Evolutionary conservation across 2,888 invertebrate genomes (phyloP).

Genomic region (Megamerina dolium): DNA sequence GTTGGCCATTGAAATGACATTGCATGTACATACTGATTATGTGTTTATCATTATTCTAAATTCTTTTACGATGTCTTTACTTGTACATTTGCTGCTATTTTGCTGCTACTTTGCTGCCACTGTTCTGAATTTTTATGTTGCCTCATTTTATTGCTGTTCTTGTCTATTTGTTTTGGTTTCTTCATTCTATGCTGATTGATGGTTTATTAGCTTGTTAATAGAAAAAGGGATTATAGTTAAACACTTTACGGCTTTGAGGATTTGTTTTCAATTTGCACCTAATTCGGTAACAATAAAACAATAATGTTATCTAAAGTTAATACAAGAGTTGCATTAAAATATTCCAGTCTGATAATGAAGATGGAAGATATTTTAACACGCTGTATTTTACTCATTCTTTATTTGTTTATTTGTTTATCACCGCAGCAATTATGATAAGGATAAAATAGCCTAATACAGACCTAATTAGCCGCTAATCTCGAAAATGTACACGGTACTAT

Average conservation of each 20-base stretch:
- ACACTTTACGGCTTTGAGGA: slow-evolving; percentile 12
- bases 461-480: no score
- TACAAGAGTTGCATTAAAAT: no score
- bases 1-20: no score
- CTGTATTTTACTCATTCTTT: no score
- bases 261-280: slow-evolving; percentile 14
- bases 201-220: slow-evolving; percentile 17
- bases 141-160: slow-evolving; percentile 7
- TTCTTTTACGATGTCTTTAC: slow-evolving; percentile 44
- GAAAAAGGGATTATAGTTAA: slow-evolving; percentile 13
- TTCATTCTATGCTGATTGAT: slow-evolving; percentile 15
- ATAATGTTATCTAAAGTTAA: no score
- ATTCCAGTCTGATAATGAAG: no score
- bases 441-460: no score
- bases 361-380: no score
- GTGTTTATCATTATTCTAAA: slow-evolving; percentile 47
- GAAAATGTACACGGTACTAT: no score
- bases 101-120: no score
- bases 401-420: no score
- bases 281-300: neutral
- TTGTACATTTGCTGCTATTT: slow-evolving; percentile 28
- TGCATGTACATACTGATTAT: slow-evolving; percentile 42
- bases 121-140: slow-evolving; percentile 37
- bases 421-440: no score
- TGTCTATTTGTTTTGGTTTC: slow-evolving; percentile 2